Base-by-base conservation (phyloP, 2,113 vertebrate genomes). In the Physeter macrocephalus region DNA sequence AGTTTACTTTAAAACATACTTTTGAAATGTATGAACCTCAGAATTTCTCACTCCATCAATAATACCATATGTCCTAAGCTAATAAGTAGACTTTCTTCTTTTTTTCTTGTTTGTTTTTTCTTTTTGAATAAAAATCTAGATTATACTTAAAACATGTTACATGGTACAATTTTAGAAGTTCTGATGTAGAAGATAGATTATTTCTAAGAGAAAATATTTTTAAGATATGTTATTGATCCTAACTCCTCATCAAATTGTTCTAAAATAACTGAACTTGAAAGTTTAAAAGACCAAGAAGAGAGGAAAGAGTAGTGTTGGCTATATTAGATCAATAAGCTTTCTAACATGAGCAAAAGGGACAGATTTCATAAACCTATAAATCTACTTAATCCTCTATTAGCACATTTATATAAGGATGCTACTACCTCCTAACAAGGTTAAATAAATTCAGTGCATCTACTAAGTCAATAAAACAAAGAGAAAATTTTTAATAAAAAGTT, bases 101-200 rank as follows among this genome's bases (percentile, higher is more conserved):
- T 90, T 71, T 59, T 69, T 95, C 84, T 54, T 20, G 18, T 7
- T 54, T 54, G 75, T 69, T 39, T 29, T 74, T 23, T 52, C 17
- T 75, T 93, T 66, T 11, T 34, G 67, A 80, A 49, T 74, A 90
- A 92, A 94, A 1, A 75, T n/a, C 7, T 94, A 74, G 90, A 95
- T 31, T 97, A 95, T 75, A 93, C 80, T 95, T 72, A 81, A 88
- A 85, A 82, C 66, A 88, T 3, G 54, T 93, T 95, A 96, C 2
- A 64, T 69, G 36, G 66, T 21, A 78, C 77, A 95, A 93, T 97
- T 97, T 98, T 98, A 97, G 95, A 93, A 97, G 90, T 98, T 98
- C 97, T 97, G 66, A 96, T 94, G 34, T 88, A 66, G 46, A 94
- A 41, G 31, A 69, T 75, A 59, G 61, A 59, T 11, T 97, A 95